phyloP scores from a whole-genome alignment of 2,888 invertebrate species.

The Apeira syringaria region DNA sequence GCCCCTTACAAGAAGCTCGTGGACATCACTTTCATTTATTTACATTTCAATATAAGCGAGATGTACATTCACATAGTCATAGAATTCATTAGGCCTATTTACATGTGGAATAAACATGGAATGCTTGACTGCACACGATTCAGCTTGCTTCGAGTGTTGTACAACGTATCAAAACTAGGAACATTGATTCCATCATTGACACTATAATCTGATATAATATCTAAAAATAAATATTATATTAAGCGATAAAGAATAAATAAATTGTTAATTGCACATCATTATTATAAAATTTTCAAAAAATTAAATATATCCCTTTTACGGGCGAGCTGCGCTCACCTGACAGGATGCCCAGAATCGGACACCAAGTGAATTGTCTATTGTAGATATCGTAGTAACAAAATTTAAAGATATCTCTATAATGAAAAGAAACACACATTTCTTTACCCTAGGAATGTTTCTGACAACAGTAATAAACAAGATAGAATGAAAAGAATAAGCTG shows the following conservation, averaged over 20 bases:
- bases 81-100: constrained; percentile 80
- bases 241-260: constrained; percentile 78
- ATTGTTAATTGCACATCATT: constrained; percentile 76
- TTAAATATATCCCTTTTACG: constrained; percentile 55
- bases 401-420: constrained; percentile 49
- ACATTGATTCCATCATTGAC: constrained; percentile 71
- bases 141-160: constrained; percentile 64
- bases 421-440: constrained; percentile 50
- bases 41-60: constrained; percentile 72
- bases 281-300: constrained; percentile 70
- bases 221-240: constrained; percentile 79
- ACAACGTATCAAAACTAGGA: constrained; percentile 72
- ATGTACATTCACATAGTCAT: constrained; percentile 71
- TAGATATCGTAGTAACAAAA: constrained; percentile 48
- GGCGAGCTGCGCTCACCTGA: constrained; percentile 68
- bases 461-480: constrained; percentile 65
- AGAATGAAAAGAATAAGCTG: constrained; percentile 68
- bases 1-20: constrained; percentile 63
- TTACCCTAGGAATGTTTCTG: constrained; percentile 74
- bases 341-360: constrained; percentile 59
- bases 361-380: constrained; percentile 54
- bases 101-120: constrained; percentile 82
- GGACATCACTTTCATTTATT: constrained; percentile 61
- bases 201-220: constrained; percentile 67
- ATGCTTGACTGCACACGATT: constrained; percentile 74